Evolutionary conservation across 2,797 vertebrate genomes (phyloP), one percentile per base, ranked within the genome.

Genomic region (Petrocephalus sullivani): DNA sequence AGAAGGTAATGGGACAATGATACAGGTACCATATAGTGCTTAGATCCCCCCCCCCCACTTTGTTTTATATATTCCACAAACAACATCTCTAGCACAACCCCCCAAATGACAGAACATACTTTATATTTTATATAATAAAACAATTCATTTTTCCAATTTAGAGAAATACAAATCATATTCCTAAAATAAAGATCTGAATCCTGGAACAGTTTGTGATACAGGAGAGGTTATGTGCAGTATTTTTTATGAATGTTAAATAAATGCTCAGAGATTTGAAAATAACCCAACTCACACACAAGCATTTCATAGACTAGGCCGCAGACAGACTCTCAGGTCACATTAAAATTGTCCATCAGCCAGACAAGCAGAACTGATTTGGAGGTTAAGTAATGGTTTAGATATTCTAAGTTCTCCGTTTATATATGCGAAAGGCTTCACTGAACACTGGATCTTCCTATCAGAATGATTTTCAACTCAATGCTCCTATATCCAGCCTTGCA

Each of bases 331-430:
- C 95, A 81, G 75, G 75, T 97, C 96, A 97, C 95, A 96, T 95
- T 95, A 95, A 97, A 98, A 98, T 97, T 99, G 98, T 99, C 98
- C 97, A 99, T 99, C 98, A 99, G 97, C 96, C 97, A 99, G 98
- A 99, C 98, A 99, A 98, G 97, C 98, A 97, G 97, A 99, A 99
- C 98, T 97, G 98, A 99, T 98, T 98, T 97, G 97, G 97, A 99
- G 98, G 97, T 97, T 98, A 98, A 98, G 97, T 98, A 98, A 97
- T 95, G 96, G 96, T 96, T 96, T 96, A 96, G 96, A 97, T 97
- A 97, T 97, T 98, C 97, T 96, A 88, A 96, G 96, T 98, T 98
- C 97, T 96, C 96, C 97, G 96, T 97, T 97, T 97, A 58, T 84
- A 53, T 54, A 96, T 97, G 97, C 94, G 97, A 97, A 98, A 98